Base-by-base conservation (phyloP, 2,797 vertebrate species). In the Margarornis squamiger region DNA sequence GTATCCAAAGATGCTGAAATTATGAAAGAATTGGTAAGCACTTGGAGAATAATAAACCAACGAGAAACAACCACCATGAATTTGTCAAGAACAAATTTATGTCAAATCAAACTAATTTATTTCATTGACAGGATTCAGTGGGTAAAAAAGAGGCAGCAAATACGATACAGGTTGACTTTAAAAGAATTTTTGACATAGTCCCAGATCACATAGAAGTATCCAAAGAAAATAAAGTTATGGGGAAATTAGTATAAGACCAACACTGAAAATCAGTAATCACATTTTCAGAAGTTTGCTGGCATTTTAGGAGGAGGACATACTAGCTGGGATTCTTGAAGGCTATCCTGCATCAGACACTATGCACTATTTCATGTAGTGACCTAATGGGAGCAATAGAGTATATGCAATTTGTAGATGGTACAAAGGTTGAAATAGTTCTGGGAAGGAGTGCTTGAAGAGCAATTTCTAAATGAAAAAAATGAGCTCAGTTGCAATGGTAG, bases 401-500 rank as follows among this genome's bases (percentile, higher is more conserved):
- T 83, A 48, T 86, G 29, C 70, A 93, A 84, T 93, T 95, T 94
- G 55, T 58, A 68, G n/a, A 8, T 66, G 54, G 26, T 75, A 34
- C 62, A 72, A 80, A 86, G 72, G 78, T 95, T 91, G 78, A 91
- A 86, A 65, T 41, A 74, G 78, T 80, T 93, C 62, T 2, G 32
- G 55, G 36, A 87, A 66, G 30, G 65, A 91, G 57, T 71, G 52
- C 85, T 93, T 93, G 72, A 61, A 92, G 87, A 92, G 79, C 87
- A 86, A 54, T 91, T 96, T 91, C 84, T 89, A 87, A 89, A 85
- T 92, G 54, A 66, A 86, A 94, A 95, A 85, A 62, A 57, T 16
- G 1, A 72, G 57, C 52, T 94, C 57, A 49, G 51, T 80, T 68
- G 38, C 76, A 83, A 4, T 77, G 34, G 29, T 92, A 46, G 61